phyloP scores from a whole-genome alignment of 2,888 invertebrate genomes.

The Agrotis exclamationis region DNA sequence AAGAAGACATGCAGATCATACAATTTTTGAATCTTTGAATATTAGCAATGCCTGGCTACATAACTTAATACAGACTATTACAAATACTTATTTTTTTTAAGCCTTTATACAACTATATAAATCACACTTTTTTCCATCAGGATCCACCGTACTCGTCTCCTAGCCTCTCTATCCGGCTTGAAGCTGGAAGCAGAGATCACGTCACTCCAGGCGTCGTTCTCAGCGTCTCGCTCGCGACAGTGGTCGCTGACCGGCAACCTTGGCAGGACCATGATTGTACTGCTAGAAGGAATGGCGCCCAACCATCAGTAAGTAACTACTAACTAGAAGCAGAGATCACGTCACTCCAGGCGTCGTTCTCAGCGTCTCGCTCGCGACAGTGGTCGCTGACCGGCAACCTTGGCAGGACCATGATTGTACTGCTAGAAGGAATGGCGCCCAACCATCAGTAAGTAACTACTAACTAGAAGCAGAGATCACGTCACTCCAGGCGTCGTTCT shows the following conservation, averaged over 20 bases:
- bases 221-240: conserved; percentile 97
- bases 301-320: conserved; percentile 94
- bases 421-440: conserved; percentile 97
- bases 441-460: conserved; percentile 94
- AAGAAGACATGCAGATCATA: too few relatives aligned
- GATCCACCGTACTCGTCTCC: conserved; percentile 96
- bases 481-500: conserved; percentile 97
- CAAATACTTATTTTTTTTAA: too few relatives aligned
- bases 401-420: conserved; percentile 97
- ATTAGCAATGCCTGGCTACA: too few relatives aligned
- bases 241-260: conserved; percentile 97
- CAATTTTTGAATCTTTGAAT: too few relatives aligned
- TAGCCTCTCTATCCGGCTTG: conserved; percentile 97
- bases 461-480: conserved; percentile 95
- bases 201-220: conserved; percentile 97
- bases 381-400: conserved; percentile 97
- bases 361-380: conserved; percentile 97
- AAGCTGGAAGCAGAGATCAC: conserved; percentile 98
- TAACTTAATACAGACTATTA: too few relatives aligned
- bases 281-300: conserved; percentile 97
- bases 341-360: conserved; percentile 97
- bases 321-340: conserved; percentile 95
- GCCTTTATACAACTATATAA: too few relatives aligned
- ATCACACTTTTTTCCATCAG: too few relatives aligned
- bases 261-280: conserved; percentile 97